Base-by-base conservation (phyloP, 2,888 invertebrate genomes). In the Eulithis testata region DNA sequence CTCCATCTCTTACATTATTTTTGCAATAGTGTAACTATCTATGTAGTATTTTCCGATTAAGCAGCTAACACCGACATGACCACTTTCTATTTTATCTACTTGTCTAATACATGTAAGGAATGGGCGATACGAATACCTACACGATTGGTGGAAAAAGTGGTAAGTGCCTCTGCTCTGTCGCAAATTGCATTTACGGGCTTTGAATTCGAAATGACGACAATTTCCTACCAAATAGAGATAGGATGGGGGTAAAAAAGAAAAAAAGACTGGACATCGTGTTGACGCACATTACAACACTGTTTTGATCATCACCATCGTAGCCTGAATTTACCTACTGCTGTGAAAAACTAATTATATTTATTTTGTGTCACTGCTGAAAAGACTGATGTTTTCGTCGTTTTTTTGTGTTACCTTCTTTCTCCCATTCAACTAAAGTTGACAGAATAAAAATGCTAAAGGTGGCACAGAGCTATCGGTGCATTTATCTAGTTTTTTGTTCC, bases 51-150 rank as follows among this genome's bases (percentile, higher is more conserved):
- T 73, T 66, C 56, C 58, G 54, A 71, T 75, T 70, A 75, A 70
- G 71, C 66, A 70, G 70, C 68, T 60, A 52, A 43, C 44, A 37
- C 45, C 44, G 71, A 43, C 59, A 11, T 31, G 45, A 71, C 75
- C 73, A 81, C 82, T 82, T 82, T 82, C 82, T 82, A 79, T 82
- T 80, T 81, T 78, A 76, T 78, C 75, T 63, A 62, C 66, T 61
- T 51, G 67, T 60, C 61, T 63, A 21, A 49, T 59, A 65, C 71
- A 63, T 61, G 61, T 53, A 64, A 55, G 65, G 71, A 71, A 65
- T 68, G 63, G 51, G 14, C 37, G 59, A 55, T 66, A 62, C 51
- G 27, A 56, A 49, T 49, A 47, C 12, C 37, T 40, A 47, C 40
- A 43, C 37, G 51, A 37, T 56, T 56, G 9, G 44, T 45, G 40